These are phyloP conservation scores for Corythornis vintsioides DNA, from an alignment of 2,113 vertebrate species.

Conservation along the genomic window DNA sequence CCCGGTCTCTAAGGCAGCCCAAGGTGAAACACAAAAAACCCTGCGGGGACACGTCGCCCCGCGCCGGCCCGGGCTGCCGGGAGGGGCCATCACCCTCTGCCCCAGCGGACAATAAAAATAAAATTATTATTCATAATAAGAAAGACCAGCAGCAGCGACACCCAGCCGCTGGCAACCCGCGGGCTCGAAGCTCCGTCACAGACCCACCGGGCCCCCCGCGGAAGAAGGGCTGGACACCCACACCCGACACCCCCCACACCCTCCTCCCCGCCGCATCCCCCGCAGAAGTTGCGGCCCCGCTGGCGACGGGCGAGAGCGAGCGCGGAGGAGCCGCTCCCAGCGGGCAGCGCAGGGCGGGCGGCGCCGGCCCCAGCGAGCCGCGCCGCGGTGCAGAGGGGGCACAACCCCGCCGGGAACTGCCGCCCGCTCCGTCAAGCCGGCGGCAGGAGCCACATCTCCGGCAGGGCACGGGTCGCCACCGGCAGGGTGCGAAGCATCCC, in stretches of 20 bases:
- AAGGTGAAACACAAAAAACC: neutral
- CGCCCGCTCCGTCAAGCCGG: neutral
- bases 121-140: neutral
- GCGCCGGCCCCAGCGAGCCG: neutral
- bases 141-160: neutral
- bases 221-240: neutral
- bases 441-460: neutral
- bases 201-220: neutral
- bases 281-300: neutral
- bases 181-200: neutral
- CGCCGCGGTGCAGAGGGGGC: neutral
- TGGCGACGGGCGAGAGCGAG: neutral
- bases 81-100: neutral
- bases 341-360: neutral
- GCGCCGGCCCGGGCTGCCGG: neutral
- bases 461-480: neutral
- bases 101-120: too few relatives aligned
- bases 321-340: neutral
- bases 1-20: fast-evolving
- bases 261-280: neutral
- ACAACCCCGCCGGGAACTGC: neutral
- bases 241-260: neutral
- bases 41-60: neutral
- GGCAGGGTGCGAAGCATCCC: neutral
- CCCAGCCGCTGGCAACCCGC: neutral